Percentiles rank a stretch among this genome's conserved stretches.
These are phyloP conservation scores for Drosophila saltans DNA, from an alignment of 1,140 invertebrate genomes.

Conservation along the genomic window DNA sequence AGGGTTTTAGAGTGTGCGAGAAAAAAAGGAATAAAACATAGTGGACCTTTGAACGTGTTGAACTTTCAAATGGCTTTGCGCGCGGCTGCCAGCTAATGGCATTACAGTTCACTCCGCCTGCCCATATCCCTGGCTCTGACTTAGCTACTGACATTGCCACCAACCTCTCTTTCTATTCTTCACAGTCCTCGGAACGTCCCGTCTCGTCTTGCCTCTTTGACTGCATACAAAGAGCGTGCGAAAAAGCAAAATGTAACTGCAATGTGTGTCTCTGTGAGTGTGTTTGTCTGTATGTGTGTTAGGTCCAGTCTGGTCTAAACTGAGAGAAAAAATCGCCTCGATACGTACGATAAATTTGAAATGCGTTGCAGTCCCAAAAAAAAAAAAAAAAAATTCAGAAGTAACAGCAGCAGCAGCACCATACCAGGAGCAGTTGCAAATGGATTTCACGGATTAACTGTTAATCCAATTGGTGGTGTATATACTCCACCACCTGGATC, in stretches of 20 bases:
- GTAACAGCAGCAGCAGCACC: too few relatives aligned
- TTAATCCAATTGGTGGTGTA: too few relatives aligned
- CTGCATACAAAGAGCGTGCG: conserved; percentile 72
- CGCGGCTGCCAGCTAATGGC: conserved; percentile 79
- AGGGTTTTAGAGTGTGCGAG: conserved; percentile 14
- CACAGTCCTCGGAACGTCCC: background rate
- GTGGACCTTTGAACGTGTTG: conserved; percentile 80
- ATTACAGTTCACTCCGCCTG: conserved; percentile 64
- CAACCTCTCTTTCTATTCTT: background rate
- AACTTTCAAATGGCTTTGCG: conserved; percentile 80
- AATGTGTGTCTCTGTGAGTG: conserved; percentile 43
- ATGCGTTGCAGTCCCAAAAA: too few relatives aligned
- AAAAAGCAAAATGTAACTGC: conserved; percentile 70
- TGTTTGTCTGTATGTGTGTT: conserved; percentile 6
- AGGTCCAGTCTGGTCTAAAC: background rate
- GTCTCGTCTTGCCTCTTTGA: conserved; percentile 36
- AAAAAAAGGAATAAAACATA: conserved; percentile 60
- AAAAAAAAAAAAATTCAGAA: too few relatives aligned
- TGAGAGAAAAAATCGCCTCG: background rate
- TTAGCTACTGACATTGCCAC: conserved; percentile 8
- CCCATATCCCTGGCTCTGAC: background rate
- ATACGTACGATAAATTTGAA: background rate
- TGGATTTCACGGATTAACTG: too few relatives aligned
- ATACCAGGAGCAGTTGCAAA: too few relatives aligned
- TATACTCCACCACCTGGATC: too few relatives aligned